A percentile compares a stretch with the other conserved stretches of the same genome.
These are phyloP conservation scores for Aporophyla lueneburgensis DNA, from an alignment of 2,888 invertebrate species.

Conservation along the genomic window DNA sequence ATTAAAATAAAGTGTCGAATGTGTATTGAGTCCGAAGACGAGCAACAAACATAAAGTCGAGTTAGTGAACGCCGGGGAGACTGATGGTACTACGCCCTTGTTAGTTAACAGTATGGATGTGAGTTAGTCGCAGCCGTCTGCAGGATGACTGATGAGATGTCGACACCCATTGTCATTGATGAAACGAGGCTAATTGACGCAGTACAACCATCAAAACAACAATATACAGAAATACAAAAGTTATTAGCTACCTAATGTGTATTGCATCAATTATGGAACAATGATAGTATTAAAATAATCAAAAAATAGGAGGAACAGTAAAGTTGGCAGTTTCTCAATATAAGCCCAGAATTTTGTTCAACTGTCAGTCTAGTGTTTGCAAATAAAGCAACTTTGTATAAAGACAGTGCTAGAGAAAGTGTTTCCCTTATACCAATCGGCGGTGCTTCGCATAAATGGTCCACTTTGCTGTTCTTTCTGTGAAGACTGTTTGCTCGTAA, in stretches of 20 bases:
- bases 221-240: constrained; percentile 67
- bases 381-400: constrained; percentile 55
- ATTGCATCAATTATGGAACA: constrained; percentile 75
- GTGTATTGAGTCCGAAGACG: constrained; percentile 79
- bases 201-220: constrained; percentile 74
- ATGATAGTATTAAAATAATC: constrained; percentile 68
- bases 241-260: constrained; percentile 69
- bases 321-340: constrained; percentile 70
- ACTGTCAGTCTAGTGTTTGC: constrained; percentile 60
- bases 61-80: constrained; percentile 83
- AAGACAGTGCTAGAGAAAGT: constrained; percentile 58
- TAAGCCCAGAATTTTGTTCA: constrained; percentile 57
- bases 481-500: constrained; percentile 76
- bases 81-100: constrained; percentile 82
- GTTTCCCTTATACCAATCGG: constrained; percentile 68
- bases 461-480: constrained; percentile 81
- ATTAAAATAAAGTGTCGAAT: constrained; percentile 20
- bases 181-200: constrained; percentile 80
- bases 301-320: constrained; percentile 79
- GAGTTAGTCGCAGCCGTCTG: constrained; percentile 80
- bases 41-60: constrained; percentile 82
- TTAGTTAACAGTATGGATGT: constrained; percentile 82
- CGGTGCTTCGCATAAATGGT: constrained; percentile 65
- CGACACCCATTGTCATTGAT: constrained; percentile 78
- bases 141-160: constrained; percentile 72